Percentiles rank a stretch among this genome's conserved stretches.
These are phyloP conservation scores for Manis pentadactyla DNA, from an alignment of 2,797 vertebrate genomes.

Conservation along the genomic window DNA sequence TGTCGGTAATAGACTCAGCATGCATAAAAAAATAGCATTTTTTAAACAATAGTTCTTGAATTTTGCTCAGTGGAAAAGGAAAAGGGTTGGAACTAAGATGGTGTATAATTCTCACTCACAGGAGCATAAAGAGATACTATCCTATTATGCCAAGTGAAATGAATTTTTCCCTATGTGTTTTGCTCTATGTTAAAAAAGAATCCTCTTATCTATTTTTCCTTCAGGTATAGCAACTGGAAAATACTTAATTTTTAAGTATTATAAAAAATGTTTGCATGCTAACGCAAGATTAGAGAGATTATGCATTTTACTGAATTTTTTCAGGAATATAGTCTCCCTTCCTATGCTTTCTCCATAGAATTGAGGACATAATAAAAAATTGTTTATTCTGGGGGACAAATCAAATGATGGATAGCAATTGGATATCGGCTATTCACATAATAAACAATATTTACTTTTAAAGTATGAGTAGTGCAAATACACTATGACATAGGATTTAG, in stretches of 20 bases:
- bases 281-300: neutral
- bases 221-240: neutral
- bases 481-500: neutral
- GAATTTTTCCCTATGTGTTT: neutral
- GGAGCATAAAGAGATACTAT: neutral
- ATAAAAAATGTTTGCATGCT: neutral
- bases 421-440: neutral
- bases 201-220: neutral
- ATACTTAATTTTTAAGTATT: neutral
- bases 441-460: neutral
- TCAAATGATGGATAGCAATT: neutral
- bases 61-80: neutral
- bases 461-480: neutral
- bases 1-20: neutral
- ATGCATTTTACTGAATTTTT: neutral
- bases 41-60: neutral
- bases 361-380: neutral
- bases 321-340: neutral
- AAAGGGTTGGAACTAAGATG: neutral
- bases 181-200: neutral
- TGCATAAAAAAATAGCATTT: neutral
- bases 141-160: neutral
- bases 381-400: neutral
- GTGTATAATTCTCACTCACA: neutral
- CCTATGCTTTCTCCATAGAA: neutral